A percentile compares a stretch with the other conserved stretches of the same genome.
These are phyloP conservation scores for Hoplias malabaricus DNA, from an alignment of 2,113 vertebrate species.

Conservation along the genomic window DNA sequence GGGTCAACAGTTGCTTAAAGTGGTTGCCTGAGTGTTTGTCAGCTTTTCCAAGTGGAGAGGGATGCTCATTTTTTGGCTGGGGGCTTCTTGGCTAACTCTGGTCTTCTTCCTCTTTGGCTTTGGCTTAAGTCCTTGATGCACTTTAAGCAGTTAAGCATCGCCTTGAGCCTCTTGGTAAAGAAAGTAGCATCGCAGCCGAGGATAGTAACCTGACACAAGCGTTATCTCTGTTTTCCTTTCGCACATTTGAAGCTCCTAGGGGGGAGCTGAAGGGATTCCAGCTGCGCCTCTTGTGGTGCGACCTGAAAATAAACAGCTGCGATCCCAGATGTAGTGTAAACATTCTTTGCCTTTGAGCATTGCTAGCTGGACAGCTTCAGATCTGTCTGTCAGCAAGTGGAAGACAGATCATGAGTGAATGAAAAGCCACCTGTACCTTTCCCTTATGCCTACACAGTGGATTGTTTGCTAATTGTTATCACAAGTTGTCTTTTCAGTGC, in stretches of 20 bases:
- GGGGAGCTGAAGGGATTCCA: conserved; percentile 31
- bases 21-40: background rate
- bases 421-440: conserved; percentile 39
- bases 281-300: conserved; percentile 24
- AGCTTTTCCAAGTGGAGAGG: background rate
- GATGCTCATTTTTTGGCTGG: conserved; percentile 32
- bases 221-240: conserved; percentile 45
- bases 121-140: conserved; percentile 41
- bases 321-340: conserved; percentile 45
- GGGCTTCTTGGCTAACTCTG: background rate
- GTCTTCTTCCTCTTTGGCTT: conserved; percentile 24
- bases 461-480: background rate
- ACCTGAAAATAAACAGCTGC: conserved; percentile 24
- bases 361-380: conserved; percentile 26
- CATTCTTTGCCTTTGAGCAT: conserved; percentile 37
- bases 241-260: conserved; percentile 32
- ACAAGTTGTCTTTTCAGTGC: background rate
- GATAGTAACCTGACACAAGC: conserved; percentile 34
- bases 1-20: background rate
- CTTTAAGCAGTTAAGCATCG: conserved; percentile 36
- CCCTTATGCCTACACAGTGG: background rate
- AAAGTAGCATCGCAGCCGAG: conserved; percentile 26
- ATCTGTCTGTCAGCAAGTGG: conserved; percentile 23
- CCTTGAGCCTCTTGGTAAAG: conserved; percentile 25
- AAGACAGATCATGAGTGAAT: conserved; percentile 40